Evolutionary conservation across 2,888 invertebrate genomes (phyloP).

Genomic region (Orthonychiurus folsomi): DNA sequence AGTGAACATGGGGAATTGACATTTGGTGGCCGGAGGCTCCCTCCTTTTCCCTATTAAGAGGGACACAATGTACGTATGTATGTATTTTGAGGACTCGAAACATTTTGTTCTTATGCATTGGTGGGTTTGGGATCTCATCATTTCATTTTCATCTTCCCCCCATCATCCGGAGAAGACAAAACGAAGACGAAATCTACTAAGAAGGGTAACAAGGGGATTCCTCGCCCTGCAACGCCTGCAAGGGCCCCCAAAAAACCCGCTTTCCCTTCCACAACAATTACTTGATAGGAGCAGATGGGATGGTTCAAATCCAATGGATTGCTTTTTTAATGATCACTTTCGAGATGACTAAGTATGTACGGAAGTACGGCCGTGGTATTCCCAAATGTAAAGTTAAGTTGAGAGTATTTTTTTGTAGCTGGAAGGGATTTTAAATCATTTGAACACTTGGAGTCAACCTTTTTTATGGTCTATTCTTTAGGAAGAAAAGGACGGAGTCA

Average conservation of each 20-base stretch:
- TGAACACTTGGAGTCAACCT: neutral
- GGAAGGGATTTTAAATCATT: slow-evolving; percentile 7
- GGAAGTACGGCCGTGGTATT: neutral
- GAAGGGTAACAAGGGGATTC: neutral
- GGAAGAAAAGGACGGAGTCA: too few relatives aligned
- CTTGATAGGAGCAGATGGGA: neutral
- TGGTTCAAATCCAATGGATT: slow-evolving; percentile 13
- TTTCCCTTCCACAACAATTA: slow-evolving; percentile 1
- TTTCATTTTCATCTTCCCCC: slow-evolving; percentile 5
- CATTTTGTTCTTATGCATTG: neutral
- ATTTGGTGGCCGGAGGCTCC: too few relatives aligned
- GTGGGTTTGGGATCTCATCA: neutral
- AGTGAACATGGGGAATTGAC: too few relatives aligned
- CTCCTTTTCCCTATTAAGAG: neutral
- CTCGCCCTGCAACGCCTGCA: neutral
- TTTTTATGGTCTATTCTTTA: neutral
- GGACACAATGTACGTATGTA: neutral
- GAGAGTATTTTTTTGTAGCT: neutral
- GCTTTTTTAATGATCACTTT: slow-evolving; percentile 19
- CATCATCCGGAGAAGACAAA: neutral
- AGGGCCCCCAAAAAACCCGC: neutral
- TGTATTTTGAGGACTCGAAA: too few relatives aligned
- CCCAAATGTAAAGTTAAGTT: slow-evolving; percentile 8
- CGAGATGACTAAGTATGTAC: neutral
- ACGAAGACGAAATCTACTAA: neutral